phyloP scores from a whole-genome alignment of 2,797 vertebrate genomes.

The Lerista edwardsae region DNA sequence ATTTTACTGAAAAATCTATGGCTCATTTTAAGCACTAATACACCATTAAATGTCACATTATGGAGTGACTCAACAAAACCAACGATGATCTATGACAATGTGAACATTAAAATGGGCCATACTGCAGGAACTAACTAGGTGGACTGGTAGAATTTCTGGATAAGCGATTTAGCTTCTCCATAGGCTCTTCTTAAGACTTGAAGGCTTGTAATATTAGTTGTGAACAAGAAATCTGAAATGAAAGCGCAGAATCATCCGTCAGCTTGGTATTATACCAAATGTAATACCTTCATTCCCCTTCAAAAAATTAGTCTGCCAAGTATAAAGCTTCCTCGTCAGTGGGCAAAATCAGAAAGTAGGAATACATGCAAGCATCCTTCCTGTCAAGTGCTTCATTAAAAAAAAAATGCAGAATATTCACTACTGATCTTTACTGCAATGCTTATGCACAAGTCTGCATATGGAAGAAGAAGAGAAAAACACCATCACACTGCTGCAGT shows the following conservation, averaged over 20 bases:
- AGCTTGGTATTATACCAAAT: constrained; percentile 11
- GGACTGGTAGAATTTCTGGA: not conserved
- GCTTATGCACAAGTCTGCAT: not conserved
- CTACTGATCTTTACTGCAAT: not conserved
- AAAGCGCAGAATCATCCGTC: constrained; percentile 9
- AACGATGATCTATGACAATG: not conserved
- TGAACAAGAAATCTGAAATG: not conserved
- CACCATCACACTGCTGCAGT: constrained; percentile 31
- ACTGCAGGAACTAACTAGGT: not conserved
- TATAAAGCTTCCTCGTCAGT: constrained; percentile 23
- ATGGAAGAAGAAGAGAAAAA: not conserved
- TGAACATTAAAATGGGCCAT: not conserved
- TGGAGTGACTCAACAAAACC: constrained; percentile 40
- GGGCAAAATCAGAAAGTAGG: constrained; percentile 17
- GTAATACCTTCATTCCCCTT: constrained; percentile 30
- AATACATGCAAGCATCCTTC: constrained; percentile 15
- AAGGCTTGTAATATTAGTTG: not conserved
- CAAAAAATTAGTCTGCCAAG: not conserved
- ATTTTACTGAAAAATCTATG: constrained; percentile 25
- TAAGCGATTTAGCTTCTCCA: not conserved
- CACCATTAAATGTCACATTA: not conserved
- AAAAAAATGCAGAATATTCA: not conserved
- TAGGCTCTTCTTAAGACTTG: not conserved
- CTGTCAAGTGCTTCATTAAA: constrained; percentile 42
- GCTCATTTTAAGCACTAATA: not conserved